Evolutionary conservation across 2,888 invertebrate genomes (phyloP).

Genomic region (Microchrysa polita): DNA sequence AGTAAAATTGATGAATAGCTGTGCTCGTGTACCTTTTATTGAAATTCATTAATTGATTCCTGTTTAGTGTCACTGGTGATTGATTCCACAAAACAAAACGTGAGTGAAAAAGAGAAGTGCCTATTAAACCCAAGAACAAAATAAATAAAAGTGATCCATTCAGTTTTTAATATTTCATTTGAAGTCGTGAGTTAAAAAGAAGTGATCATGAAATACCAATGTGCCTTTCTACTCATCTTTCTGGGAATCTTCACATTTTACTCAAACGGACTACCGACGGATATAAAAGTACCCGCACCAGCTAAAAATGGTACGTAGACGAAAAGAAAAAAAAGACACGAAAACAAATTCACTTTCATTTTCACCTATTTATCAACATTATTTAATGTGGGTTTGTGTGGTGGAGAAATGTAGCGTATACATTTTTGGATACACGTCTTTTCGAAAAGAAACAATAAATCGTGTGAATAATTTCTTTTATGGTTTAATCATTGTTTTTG

Average conservation of each 20-base stretch:
- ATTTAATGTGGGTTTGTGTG: too few species aligned
- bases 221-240: constrained; percentile 29
- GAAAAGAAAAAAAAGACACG: too few species aligned
- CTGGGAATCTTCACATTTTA: constrained; percentile 24
- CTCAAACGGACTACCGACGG: constrained; percentile 39
- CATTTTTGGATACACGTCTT: too few species aligned
- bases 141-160: not conserved
- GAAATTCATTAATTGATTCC: not conserved
- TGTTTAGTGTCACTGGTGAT: not conserved
- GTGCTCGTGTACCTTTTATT: too few species aligned
- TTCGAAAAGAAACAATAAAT: too few species aligned
- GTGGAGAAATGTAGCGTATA: too few species aligned
- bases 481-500: too few species aligned
- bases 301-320: constrained; percentile 25
- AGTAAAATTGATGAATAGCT: too few species aligned
- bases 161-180: not conserved
- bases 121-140: not conserved
- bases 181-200: constrained; percentile 12
- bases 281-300: not conserved
- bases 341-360: constrained; percentile 6
- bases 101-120: constrained; percentile 22
- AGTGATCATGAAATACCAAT: constrained; percentile 31
- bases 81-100: not conserved
- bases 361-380: not conserved
- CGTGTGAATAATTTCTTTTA: too few species aligned